Evolutionary conservation across 2,797 vertebrate species (phyloP), one percentile per base, ranked within the genome.

Genomic region (Morus bassanus): DNA sequence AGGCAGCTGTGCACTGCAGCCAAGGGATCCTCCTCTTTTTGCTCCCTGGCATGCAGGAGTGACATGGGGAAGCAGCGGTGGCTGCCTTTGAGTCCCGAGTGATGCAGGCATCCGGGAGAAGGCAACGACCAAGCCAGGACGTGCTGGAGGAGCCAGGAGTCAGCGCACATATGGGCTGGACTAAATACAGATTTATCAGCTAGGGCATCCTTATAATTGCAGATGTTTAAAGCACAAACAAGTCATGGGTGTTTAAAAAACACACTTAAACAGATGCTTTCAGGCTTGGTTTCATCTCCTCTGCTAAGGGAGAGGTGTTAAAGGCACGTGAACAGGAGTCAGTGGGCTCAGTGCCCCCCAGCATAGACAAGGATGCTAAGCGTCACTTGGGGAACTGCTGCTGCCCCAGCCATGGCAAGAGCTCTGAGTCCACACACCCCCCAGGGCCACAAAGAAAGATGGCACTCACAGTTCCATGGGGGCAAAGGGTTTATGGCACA

Each of bases 231-330:
- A 72, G 72, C 60, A 39, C 2, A 31, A 75, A 68, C 35, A 63
- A 1, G 18, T 5, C 23, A 9, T 0, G 10, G 3, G 8, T 7
- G 37, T 37, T 61, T 3, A 8, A 18, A 33, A 61, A 50, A 57
- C 23, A 8, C 2, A 0, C 19, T 23, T 14, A 11, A 8, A 45
- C 2, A 11, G 37, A 2, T 0, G 1, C 48, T 67, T 73, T 6
- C 37, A 22, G 63, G 64, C 30, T 43, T 22, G 27, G 13, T 14
- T 64, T 91, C 3, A 1, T 24, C 41, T 57, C 54, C 41, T 15
- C 27, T 1, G 24, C 25, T 0, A 1, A 51, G 43, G 1, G 7
- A 85, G 70, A 23, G 92, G 6, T 0, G 7, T 2, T 22, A 43
- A 30, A 30, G 43, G 56, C 31, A 16, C 0, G 9, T 6, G 56